These are phyloP conservation scores for Macaria notata DNA, from an alignment of 2,888 invertebrate genomes.

Conservation along the genomic window DNA sequence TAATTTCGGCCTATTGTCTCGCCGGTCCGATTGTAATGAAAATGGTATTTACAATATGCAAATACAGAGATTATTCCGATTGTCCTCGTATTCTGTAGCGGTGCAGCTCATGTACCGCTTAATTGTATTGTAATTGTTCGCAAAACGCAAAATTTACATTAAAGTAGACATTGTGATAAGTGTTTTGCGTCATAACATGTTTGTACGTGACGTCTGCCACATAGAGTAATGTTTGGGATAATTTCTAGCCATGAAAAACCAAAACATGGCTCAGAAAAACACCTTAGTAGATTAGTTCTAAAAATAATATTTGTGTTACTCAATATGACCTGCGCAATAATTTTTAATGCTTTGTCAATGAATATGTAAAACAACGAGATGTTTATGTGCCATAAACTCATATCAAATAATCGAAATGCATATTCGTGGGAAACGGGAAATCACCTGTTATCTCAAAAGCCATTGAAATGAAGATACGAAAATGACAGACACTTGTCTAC, in stretches of 20 bases:
- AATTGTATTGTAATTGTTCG: slow-evolving; percentile 14
- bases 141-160: neutral
- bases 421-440: neutral
- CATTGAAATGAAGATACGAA: neutral
- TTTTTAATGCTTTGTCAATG: too few relatives aligned
- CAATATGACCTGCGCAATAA: too few relatives aligned
- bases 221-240: too few relatives aligned
- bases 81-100: slow-evolving; percentile 25
- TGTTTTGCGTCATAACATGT: too few relatives aligned
- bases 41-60: slow-evolving; percentile 35
- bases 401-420: neutral
- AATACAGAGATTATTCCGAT: slow-evolving; percentile 21
- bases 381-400: neutral
- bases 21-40: slow-evolving; percentile 31
- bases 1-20: slow-evolving; percentile 34
- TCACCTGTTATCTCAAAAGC: neutral
- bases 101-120: slow-evolving; percentile 2
- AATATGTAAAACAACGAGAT: neutral
- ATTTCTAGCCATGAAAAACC: too few relatives aligned
- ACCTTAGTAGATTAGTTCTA: too few relatives aligned
- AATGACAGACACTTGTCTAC: neutral
- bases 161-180: too few relatives aligned
- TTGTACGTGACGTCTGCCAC: too few relatives aligned
- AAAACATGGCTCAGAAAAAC: too few relatives aligned
- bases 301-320: too few relatives aligned